phyloP scores from a whole-genome alignment of 2,113 vertebrate genomes.

The Seriola rivoliana region DNA sequence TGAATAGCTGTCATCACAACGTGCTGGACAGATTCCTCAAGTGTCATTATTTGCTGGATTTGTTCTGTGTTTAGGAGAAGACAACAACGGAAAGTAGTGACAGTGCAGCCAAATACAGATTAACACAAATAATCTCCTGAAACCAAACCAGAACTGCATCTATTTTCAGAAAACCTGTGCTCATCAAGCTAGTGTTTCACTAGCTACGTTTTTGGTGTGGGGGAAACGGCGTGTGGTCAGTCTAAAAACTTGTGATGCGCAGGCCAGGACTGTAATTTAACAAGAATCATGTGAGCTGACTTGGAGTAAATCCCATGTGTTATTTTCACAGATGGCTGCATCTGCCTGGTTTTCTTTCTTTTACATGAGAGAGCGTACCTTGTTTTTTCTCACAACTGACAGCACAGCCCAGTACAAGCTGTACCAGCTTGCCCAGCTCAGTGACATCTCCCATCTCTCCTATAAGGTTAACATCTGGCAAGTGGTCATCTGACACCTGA shows the following conservation, averaged over 20 bases:
- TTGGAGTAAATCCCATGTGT: conserved; percentile 35
- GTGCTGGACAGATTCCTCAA: conserved; percentile 93
- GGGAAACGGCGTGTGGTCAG: not conserved
- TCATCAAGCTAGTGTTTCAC: not conserved
- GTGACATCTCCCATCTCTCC: conserved; percentile 88
- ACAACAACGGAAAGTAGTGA: conserved; percentile 43
- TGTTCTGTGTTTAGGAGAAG: conserved; percentile 85
- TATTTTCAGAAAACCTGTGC: conserved; percentile 5
- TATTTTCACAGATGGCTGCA: conserved; percentile 39
- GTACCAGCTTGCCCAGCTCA: conserved; percentile 91
- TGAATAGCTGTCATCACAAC: conserved; percentile 95
- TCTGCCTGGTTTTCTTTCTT: not conserved
- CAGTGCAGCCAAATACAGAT: conserved; percentile 62
- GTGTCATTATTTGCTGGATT: conserved; percentile 94
- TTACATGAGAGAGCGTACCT: conserved; percentile 79
- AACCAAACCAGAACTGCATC: conserved; percentile 15
- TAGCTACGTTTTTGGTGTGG: not conserved
- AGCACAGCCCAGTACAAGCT: conserved; percentile 91
- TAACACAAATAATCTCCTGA: conserved; percentile 29
- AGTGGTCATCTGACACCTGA: conserved; percentile 86
- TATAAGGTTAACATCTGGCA: conserved; percentile 89
- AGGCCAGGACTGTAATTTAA: not conserved
- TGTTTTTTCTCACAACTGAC: conserved; percentile 94
- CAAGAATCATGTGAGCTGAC: conserved; percentile 37
- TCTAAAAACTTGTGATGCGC: not conserved